Conservation (phyloP, 2,113 vertebrate genomes). For the Climacteris rufus region DNA sequence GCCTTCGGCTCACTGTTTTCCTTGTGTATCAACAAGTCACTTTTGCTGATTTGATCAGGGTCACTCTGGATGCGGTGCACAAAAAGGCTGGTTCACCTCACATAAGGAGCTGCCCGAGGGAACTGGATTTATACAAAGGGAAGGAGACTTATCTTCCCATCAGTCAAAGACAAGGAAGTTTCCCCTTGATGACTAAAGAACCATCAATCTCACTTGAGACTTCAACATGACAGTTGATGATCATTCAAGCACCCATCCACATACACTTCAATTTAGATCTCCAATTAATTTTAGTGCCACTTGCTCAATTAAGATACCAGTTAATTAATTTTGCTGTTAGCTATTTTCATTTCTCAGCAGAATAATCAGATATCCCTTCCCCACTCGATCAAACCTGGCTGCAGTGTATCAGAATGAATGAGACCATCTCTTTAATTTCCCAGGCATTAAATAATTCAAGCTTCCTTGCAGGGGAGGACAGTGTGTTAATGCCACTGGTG, state of each 20-base stretch:
- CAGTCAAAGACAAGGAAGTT: background rate
- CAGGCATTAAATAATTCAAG: slow-evolving; percentile 3
- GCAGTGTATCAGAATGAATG: background rate
- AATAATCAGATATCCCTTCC: background rate
- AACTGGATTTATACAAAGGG: background rate
- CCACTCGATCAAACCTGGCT: slow-evolving; percentile 14
- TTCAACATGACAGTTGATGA: background rate
- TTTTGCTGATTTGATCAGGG: background rate
- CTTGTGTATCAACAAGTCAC: background rate
- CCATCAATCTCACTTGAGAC: background rate
- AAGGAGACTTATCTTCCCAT: background rate
- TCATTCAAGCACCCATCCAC: background rate
- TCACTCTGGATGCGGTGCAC: background rate
- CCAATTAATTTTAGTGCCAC: background rate
- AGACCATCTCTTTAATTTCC: slow-evolving; percentile 9
- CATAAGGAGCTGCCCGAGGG: background rate
- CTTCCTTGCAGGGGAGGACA: background rate
- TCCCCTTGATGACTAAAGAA: background rate
- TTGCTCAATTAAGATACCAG: background rate
- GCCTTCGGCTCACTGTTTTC: background rate
- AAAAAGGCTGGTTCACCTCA: background rate
- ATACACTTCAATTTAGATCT: background rate
- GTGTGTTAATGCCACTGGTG: background rate
- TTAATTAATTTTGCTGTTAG: slow-evolving; percentile 16
- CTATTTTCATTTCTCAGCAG: background rate